A percentile compares a stretch with the other conserved stretches of the same genome.
Evolutionary conservation across 2,797 vertebrate species (phyloP).

Genomic region (Myripristis jacobus): DNA sequence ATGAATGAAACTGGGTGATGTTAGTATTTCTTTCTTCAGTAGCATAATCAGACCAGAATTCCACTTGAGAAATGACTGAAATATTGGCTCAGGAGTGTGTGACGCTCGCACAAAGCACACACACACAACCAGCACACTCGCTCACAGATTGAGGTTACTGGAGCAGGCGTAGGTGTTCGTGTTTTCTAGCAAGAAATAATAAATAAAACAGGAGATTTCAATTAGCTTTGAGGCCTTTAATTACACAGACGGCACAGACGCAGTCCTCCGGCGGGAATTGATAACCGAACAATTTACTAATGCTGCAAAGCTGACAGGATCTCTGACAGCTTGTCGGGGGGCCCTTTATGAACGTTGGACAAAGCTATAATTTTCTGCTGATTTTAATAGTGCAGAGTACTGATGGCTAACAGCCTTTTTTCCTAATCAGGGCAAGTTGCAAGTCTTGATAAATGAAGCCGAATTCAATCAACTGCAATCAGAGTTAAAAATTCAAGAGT

Average conservation of each 20-base stretch:
- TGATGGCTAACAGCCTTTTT: not conserved
- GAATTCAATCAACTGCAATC: not conserved
- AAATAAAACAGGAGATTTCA: conserved; percentile 8
- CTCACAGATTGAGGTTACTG: conserved; percentile 1
- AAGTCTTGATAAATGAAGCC: not conserved
- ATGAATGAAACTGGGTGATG: not conserved
- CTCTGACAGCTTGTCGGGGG: not conserved
- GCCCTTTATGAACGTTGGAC: not conserved
- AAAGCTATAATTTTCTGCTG: not conserved
- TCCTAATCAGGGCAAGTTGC: not conserved
- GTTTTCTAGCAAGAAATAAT: not conserved
- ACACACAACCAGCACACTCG: conserved; percentile 8
- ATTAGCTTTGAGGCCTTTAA: not conserved
- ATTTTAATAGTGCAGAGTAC: not conserved
- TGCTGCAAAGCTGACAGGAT: conserved; percentile 2
- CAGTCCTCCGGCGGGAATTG: not conserved
- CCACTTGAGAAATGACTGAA: not conserved
- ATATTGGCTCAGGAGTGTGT: not conserved
- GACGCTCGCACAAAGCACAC: not conserved
- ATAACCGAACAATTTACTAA: conserved; percentile 20
- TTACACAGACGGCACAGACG: conserved; percentile 17
- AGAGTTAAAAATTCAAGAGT: not conserved
- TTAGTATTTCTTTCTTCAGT: conserved; percentile 2
- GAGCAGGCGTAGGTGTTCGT: conserved; percentile 1
- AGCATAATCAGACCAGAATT: conserved; percentile 4